Conservation (phyloP, 2,797 vertebrate species). For the Myotis findleyi region DNA sequence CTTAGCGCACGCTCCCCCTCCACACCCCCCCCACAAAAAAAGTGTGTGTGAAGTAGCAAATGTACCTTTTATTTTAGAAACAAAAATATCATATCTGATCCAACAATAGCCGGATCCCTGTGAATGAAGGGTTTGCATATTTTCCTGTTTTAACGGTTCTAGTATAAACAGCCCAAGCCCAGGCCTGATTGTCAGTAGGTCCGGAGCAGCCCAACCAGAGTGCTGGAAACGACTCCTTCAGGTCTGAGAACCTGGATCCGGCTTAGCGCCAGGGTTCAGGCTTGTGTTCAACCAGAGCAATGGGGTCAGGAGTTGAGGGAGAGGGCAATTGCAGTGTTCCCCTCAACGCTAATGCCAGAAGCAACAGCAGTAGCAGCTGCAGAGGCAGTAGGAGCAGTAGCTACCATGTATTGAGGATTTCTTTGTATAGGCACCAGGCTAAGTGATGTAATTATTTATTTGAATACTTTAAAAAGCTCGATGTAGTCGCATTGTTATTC, state of each 20-base stretch:
- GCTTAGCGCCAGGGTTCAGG: slow-evolving; percentile 88
- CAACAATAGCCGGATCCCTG: slow-evolving; percentile 96
- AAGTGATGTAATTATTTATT: background rate
- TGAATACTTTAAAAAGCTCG: slow-evolving; percentile 5
- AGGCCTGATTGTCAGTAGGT: slow-evolving; percentile 91
- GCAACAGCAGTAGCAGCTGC: background rate
- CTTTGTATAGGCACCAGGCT: slow-evolving; percentile 2
- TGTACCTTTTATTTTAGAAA: slow-evolving; percentile 87
- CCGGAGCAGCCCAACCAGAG: slow-evolving; percentile 88
- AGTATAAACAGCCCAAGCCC: slow-evolving; percentile 94
- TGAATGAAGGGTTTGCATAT: slow-evolving; percentile 94
- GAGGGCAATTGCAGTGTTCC: slow-evolving; percentile 69
- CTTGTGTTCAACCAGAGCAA: slow-evolving; percentile 86
- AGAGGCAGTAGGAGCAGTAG: background rate
- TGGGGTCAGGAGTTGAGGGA: slow-evolving; percentile 81
- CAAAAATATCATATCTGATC: slow-evolving; percentile 89
- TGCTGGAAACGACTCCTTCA: slow-evolving; percentile 90
- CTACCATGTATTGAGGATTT: background rate
- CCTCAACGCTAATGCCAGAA: slow-evolving; percentile 33
- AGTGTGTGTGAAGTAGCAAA: slow-evolving; percentile 78
- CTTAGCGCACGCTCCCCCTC: slow-evolving; percentile 6
- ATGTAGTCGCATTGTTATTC: background rate
- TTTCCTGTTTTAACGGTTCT: slow-evolving; percentile 95
- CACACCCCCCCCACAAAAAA: background rate
- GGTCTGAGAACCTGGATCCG: slow-evolving; percentile 89